Base-by-base conservation (phyloP, 2,113 vertebrate genomes). In the Poecilia latipinna region DNA sequence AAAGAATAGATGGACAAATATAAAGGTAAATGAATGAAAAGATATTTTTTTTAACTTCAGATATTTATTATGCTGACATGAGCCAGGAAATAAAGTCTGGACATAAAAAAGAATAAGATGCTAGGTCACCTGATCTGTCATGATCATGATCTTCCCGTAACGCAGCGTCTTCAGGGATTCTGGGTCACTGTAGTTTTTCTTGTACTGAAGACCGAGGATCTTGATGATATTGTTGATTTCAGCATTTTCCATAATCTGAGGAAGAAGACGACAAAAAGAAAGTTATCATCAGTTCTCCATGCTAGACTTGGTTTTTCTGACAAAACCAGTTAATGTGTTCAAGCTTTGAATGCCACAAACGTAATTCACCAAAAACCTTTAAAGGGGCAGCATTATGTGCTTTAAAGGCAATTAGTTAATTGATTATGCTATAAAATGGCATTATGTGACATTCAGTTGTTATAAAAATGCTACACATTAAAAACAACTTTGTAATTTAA, bases 141-240 rank as follows among this genome's bases (percentile, higher is more conserved):
- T 99, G 91, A 99, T 99, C 98, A 99, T 99, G 77, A 99, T 93
- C 85, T 95, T 98, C 70, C 98, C 98, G 8, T 99, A 99, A 70
- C 98, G 97, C 86, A 99, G 96, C 31, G 29, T 94, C 92, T 95
- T 98, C 65, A 99, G 92, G 63, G 98, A 99, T 74, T 99, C 97
- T 54, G 94, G 93, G 89, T 99, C 96, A 72, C 96, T 96, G 86
- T 99, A 99, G 91, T 96, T 95, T 94, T 98, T 99, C 90, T 96
- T 98, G 82, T 99, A 99, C 74, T 99, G 98, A 79, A 99, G 95
- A 70, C 98, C 98, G 31, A 99, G 86, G 88, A 99, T 99, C 92
- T 98, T 99, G 84, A 99, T 99, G 90, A 99, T 94, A 90, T 95
- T 99, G 89, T 99, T 99, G 91, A 99, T 99, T 94, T 99, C 98